These are phyloP conservation scores for Rhinoraja longicauda DNA, from an alignment of 2,797 vertebrate genomes.

Conservation along the genomic window DNA sequence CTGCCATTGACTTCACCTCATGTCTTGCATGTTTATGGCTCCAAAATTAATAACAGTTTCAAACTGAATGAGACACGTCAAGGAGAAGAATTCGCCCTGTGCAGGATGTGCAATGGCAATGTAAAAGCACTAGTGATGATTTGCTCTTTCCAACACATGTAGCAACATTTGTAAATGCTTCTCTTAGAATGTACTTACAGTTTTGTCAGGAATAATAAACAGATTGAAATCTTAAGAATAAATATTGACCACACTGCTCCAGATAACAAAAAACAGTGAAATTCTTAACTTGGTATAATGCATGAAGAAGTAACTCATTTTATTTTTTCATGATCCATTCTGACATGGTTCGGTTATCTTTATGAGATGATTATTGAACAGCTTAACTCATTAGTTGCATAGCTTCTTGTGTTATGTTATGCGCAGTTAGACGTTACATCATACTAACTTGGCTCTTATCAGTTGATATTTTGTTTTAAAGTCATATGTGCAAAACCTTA, in stretches of 20 bases:
- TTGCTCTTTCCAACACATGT: not conserved
- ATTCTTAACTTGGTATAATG: not conserved
- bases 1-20: not conserved
- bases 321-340: not conserved
- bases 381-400: not conserved
- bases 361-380: not conserved
- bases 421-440: not conserved
- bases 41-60: not conserved
- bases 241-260: not conserved
- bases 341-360: not conserved
- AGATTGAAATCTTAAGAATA: not conserved
- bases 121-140: not conserved
- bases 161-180: not conserved
- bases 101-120: not conserved
- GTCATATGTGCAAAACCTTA: not conserved
- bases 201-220: not conserved
- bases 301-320: not conserved
- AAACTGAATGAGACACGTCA: not conserved
- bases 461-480: not conserved
- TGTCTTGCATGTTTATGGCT: not conserved
- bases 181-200: not conserved
- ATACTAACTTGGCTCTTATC: not conserved
- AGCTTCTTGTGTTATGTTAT: not conserved
- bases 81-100: not conserved
- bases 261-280: not conserved